These are phyloP conservation scores for Scleropages formosus DNA, from an alignment of 2,797 vertebrate genomes.

Conservation along the genomic window DNA sequence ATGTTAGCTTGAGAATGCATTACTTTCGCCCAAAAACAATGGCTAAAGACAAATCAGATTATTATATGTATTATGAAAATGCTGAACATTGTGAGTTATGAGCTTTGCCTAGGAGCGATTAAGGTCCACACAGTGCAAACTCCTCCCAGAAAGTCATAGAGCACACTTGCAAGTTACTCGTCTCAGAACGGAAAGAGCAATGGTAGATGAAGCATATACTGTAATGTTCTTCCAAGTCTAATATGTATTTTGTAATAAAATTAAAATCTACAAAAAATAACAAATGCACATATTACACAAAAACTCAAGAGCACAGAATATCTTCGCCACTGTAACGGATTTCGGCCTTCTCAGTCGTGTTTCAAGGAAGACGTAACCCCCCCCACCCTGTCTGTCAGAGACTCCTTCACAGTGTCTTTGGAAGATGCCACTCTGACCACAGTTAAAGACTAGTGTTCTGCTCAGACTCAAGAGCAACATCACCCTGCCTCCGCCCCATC, in stretches of 20 bases:
- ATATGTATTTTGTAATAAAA: conserved; percentile 77
- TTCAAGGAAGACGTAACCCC: conserved; percentile 90
- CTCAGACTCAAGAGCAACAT: conserved; percentile 5
- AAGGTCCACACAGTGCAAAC: conserved; percentile 5
- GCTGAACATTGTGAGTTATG: not conserved
- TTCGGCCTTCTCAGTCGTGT: conserved; percentile 73
- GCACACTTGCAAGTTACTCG: conserved; percentile 72
- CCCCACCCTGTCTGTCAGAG: conserved; percentile 50
- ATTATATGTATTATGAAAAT: not conserved
- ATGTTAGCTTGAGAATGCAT: not conserved
- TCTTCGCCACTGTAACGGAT: conserved; percentile 65
- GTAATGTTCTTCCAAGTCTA: conserved; percentile 66
- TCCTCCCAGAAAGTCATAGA: conserved; percentile 54
- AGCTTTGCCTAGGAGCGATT: not conserved
- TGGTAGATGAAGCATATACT: conserved; percentile 66
- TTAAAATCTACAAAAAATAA: conserved; percentile 86
- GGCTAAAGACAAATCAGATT: not conserved
- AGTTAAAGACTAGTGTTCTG: conserved; percentile 26
- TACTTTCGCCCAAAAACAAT: not conserved
- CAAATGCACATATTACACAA: conserved; percentile 75
- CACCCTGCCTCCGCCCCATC: not conserved
- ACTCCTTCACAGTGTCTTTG: conserved; percentile 35
- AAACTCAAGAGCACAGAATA: conserved; percentile 73
- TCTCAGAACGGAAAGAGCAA: conserved; percentile 53
- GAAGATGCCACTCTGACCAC: conserved; percentile 36